Conservation (phyloP, 2,797 vertebrate genomes). For the Acrossocheilus wenchowensis region DNA sequence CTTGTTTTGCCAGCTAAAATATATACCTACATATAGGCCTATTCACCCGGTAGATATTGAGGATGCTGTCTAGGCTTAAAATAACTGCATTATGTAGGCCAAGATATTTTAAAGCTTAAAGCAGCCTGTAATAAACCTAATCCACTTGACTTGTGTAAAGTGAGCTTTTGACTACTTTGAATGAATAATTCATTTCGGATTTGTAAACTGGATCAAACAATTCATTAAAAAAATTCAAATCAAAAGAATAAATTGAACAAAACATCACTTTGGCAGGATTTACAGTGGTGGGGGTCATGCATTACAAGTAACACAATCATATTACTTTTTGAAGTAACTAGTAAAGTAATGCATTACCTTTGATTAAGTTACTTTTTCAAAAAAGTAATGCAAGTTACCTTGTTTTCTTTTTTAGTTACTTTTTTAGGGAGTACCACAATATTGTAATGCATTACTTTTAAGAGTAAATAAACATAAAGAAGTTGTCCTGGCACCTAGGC, state of each 20-base stretch:
- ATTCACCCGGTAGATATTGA: background rate
- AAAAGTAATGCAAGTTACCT: background rate
- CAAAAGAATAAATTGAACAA: background rate
- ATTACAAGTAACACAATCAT: no score
- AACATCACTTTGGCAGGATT: background rate
- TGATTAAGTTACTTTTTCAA: background rate
- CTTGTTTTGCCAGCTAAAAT: background rate
- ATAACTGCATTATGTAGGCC: background rate
- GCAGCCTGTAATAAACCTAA: background rate
- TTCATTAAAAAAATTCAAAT: background rate
- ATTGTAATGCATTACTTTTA: no score
- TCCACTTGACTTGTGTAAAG: background rate
- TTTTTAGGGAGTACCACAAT: no score
- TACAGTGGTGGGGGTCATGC: no score
- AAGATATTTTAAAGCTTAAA: background rate
- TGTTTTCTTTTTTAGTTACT: background rate
- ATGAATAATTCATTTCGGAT: background rate
- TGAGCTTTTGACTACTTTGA: background rate
- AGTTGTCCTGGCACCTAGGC: no score
- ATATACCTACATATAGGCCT: background rate
- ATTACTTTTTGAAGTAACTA: no score
- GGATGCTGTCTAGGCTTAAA: background rate
- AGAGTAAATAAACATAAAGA: no score
- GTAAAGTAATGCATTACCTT: background rate
- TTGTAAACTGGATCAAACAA: background rate